phyloP scores from a whole-genome alignment of 2,797 vertebrate species.

The Staurois parvus region DNA sequence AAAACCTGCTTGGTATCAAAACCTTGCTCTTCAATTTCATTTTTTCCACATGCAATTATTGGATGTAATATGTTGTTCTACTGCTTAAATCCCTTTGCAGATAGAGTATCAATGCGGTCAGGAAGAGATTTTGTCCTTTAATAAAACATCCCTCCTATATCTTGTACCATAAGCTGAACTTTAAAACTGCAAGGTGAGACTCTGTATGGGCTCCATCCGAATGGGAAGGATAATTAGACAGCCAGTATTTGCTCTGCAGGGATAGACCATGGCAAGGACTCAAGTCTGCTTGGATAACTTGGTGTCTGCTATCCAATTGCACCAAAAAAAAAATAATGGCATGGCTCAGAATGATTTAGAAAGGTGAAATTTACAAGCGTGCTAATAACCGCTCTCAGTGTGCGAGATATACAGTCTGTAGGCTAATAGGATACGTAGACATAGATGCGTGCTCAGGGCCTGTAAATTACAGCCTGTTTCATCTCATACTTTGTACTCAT shows the following conservation, averaged over 20 bases:
- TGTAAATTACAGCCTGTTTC: slow-evolving; percentile 23
- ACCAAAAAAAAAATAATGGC: slow-evolving; percentile 21
- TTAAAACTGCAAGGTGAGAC: not conserved
- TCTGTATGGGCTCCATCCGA: not conserved
- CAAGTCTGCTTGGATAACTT: slow-evolving; percentile 33
- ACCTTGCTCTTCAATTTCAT: slow-evolving; percentile 16
- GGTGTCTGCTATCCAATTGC: slow-evolving; percentile 13
- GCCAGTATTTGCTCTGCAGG: slow-evolving; percentile 13
- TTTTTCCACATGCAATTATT: slow-evolving; percentile 50
- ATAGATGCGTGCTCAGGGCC: not conserved
- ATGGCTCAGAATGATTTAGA: slow-evolving; percentile 34
- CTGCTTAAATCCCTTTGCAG: slow-evolving; percentile 43
- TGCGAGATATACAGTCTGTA: slow-evolving; percentile 16
- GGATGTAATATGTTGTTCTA: slow-evolving; percentile 42
- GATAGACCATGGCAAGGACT: not conserved
- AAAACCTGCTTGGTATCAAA: slow-evolving; percentile 1
- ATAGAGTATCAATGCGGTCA: not conserved
- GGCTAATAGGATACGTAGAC: slow-evolving; percentile 31
- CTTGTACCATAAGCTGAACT: slow-evolving; percentile 8
- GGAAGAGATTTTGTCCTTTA: slow-evolving; percentile 24
- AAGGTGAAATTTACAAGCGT: slow-evolving; percentile 43
- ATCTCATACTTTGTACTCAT: not conserved
- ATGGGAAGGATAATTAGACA: slow-evolving; percentile 28
- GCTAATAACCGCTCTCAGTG: slow-evolving; percentile 32
- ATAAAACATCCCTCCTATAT: slow-evolving; percentile 23